Evolutionary conservation across 1,140 invertebrate genomes (phyloP), one percentile per base, ranked within the genome.

Genomic region (Drosophila quadrilineata): DNA sequence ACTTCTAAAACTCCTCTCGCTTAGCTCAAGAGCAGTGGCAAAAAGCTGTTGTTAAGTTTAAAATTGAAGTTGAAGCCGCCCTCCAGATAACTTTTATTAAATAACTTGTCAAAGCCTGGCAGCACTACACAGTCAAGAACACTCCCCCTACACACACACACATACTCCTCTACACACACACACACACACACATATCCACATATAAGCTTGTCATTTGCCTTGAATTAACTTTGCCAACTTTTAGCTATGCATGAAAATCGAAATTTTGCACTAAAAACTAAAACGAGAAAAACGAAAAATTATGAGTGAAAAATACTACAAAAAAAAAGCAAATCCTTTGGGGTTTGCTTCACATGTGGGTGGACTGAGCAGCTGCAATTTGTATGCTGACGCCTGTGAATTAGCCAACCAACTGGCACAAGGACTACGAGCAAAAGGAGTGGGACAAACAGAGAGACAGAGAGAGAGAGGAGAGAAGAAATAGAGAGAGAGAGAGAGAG

Each of bases 21-120:
- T 28, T n/a, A n/a, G 43, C 26, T 19, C 19, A 22, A 48, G 41
- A 38, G 36, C 38, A 36, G 12, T 57, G 43, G 36, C 49, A 50
- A 65, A 58, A 50, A 45, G 62, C 45, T 60, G 56, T 50, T 50
- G 38, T 66, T 58, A 31, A 52, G 28, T 41, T n/a, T n/a, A n/a
- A n/a, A n/a, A n/a, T n/a, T 52, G 40, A 66, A 52, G 57, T 60
- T 60, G 57, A 38, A 43, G 45, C 16, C 45, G 62, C 72, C 68
- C 41, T 63, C 49, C 46, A 72, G 63, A 57, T 38, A 77, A 75
- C 63, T 84, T 80, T 82, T 65, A 82, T 82, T 84, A 77, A 84
- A 82, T 82, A 82, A 82, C 77, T 75, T 82, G 77, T 82, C 79
- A 84, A 84, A 82, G 73, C 56, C 63, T 41, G 56, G 66, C 57